Base-by-base conservation (phyloP, 2,113 vertebrate genomes). In the Macquaria ambigua region DNA sequence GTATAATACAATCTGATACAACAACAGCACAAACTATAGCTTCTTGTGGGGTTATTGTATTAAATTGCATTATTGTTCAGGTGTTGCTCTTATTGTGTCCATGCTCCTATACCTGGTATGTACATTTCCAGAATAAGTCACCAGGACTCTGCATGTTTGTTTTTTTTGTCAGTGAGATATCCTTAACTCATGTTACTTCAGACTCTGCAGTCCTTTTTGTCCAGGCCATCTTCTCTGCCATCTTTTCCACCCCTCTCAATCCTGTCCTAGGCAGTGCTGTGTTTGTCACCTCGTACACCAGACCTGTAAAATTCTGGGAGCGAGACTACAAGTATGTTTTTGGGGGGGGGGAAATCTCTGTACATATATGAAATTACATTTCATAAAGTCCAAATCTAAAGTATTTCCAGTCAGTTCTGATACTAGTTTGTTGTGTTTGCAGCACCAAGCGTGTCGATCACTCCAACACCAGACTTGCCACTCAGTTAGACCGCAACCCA, bases 281-380 rank as follows among this genome's bases (percentile, higher is more conserved):
- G 23, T 98, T 98, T 81, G 95, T 98, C 92, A 98, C 97, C 76
- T 98, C 97, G 3, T 98, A 98, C 1, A 97, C 97, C 0, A 93
- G 97, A 61, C 97, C 97, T 0, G 96, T 98, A 34, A 97, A 97
- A 85, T 98, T 98, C 92, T 98, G 97, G 97, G 97, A 98, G 64
- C 94, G 97, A 0, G 97, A 98, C 93, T 98, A 98, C 93, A 98
- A 98, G 97, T 98, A 92, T 93, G 96, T 89, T 6, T 62, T 52
- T 25, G 11, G 9, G 41, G 5, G 14, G 14, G 20, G 21, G 15
- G 1, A 28, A n/a, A 14, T 4, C 1, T 46, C 8, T 39, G 2
- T 43, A 16, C 6, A 62, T 41, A 16, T 66, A 8, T 48, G 6
- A 56, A 15, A 53, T 5, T 1, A 21, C 14, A 14, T 25, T 12